A percentile compares a stretch with the other conserved stretches of the same genome.
phyloP scores from a whole-genome alignment of 1,140 invertebrate genomes.

The Lordiphosa clarofinis region DNA sequence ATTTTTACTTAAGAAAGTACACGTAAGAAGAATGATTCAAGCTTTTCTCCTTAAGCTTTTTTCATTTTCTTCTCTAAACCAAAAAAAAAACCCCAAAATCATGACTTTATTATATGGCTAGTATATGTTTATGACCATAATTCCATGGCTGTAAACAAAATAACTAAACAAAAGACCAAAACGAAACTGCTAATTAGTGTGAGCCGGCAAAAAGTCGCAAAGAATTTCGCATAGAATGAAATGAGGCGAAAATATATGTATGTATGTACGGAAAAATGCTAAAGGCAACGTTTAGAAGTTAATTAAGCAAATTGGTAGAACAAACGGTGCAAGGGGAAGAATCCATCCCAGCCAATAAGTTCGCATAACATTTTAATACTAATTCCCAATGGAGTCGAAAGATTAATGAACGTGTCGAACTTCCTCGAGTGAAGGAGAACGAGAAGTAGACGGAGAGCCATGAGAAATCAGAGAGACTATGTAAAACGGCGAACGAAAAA shows the following conservation, averaged over 20 bases:
- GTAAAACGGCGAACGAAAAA: constrained; percentile 26
- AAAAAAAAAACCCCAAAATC: too few relatives aligned
- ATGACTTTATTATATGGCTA: too few relatives aligned
- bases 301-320: constrained; percentile 69
- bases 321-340: constrained; percentile 39
- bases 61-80: too few relatives aligned
- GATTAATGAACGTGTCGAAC: constrained; percentile 59
- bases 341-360: constrained; percentile 31
- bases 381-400: constrained; percentile 32
- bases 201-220: constrained; percentile 10
- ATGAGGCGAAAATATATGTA: constrained; percentile 14
- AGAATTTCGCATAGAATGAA: constrained; percentile 49
- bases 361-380: constrained; percentile 45
- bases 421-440: too few relatives aligned
- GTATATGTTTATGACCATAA: constrained; percentile 1
- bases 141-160: not conserved
- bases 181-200: constrained; percentile 59
- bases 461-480: constrained; percentile 15
- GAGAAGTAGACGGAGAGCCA: too few relatives aligned
- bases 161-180: constrained; percentile 26
- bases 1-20: too few relatives aligned
- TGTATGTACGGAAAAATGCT: constrained; percentile 33
- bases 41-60: too few relatives aligned
- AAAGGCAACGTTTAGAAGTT: constrained; percentile 74
- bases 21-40: too few relatives aligned